A percentile compares a stretch with the other conserved stretches of the same genome.
Conservation (phyloP, 2,888 invertebrate genomes). For the Eupeodes latifasciatus region DNA sequence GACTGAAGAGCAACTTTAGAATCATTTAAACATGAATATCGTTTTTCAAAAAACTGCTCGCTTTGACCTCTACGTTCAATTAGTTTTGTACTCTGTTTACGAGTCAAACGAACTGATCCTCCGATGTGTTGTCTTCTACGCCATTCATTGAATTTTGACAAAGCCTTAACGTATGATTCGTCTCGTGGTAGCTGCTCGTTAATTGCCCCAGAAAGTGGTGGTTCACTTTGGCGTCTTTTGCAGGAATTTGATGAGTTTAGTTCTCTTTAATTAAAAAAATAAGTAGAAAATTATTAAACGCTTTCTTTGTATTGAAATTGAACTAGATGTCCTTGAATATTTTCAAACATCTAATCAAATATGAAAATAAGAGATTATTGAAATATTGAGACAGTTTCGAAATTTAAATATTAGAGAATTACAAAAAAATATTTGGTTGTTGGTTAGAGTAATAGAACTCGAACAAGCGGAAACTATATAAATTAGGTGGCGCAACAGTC, state of each 20-base stretch:
- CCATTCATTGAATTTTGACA: slow-evolving; percentile 78
- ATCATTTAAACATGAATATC: not conserved
- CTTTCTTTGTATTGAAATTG: too few species aligned
- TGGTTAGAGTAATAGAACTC: too few species aligned
- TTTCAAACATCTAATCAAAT: too few species aligned
- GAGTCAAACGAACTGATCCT: slow-evolving; percentile 57
- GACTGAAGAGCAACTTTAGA: slow-evolving; percentile 12
- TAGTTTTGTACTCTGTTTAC: slow-evolving; percentile 54
- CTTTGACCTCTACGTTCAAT: slow-evolving; percentile 37
- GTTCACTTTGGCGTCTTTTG: slow-evolving; percentile 78
- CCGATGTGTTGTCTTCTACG: slow-evolving; percentile 72
- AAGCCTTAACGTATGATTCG: slow-evolving; percentile 77
- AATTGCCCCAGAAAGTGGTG: slow-evolving; percentile 61
- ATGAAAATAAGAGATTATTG: too few species aligned
- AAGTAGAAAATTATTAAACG: not conserved
- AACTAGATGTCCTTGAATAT: too few species aligned
- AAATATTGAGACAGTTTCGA: too few species aligned
- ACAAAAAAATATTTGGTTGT: too few species aligned
- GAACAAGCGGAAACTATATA: too few species aligned
- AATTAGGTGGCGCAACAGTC: too few species aligned
- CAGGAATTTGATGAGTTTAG: slow-evolving; percentile 76
- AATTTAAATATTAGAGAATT: too few species aligned
- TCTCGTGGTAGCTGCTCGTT: slow-evolving; percentile 73
- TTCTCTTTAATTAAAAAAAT: slow-evolving; percentile 66
- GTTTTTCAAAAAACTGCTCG: slow-evolving; percentile 44